Conservation (phyloP, 2,888 invertebrate genomes). For the Scaptomyza caliginosa region DNA sequence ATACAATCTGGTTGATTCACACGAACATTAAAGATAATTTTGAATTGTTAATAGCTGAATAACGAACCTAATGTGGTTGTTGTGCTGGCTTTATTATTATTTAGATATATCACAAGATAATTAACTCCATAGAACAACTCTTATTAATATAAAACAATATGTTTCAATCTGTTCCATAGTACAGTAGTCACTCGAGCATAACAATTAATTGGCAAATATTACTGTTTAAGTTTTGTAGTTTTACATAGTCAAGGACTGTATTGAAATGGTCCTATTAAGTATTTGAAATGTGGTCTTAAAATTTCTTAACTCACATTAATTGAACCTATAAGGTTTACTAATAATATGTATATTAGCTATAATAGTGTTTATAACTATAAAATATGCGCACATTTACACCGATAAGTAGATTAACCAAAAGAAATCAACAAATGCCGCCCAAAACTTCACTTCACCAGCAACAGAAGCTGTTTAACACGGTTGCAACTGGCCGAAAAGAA, state of each 20-base stretch:
- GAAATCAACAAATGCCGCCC: conserved; percentile 2
- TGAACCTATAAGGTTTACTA: conserved; percentile 3
- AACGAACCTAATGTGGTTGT: conserved; percentile 6
- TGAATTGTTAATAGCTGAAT: neutral
- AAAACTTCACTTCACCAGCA: neutral
- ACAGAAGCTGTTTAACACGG: too few species aligned
- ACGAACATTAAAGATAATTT: neutral
- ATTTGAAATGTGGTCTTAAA: neutral
- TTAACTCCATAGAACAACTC: neutral
- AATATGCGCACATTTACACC: conserved; percentile 16
- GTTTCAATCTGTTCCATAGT: too few species aligned
- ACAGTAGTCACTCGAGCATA: neutral
- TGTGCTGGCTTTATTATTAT: conserved; percentile 2
- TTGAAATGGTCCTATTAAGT: neutral
- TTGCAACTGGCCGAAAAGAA: neutral
- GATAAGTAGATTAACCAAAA: conserved; percentile 18
- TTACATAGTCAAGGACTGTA: too few species aligned
- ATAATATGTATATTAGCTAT: conserved; percentile 7
- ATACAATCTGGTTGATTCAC: neutral
- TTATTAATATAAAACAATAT: neutral
- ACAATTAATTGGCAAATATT: neutral
- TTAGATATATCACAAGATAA: neutral
- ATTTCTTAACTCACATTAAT: conserved; percentile 1
- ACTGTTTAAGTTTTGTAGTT: too few species aligned
- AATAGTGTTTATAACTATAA: conserved; percentile 2